Conservation (phyloP, 2,888 invertebrate species). For the Pachydiplax longipennis region DNA sequence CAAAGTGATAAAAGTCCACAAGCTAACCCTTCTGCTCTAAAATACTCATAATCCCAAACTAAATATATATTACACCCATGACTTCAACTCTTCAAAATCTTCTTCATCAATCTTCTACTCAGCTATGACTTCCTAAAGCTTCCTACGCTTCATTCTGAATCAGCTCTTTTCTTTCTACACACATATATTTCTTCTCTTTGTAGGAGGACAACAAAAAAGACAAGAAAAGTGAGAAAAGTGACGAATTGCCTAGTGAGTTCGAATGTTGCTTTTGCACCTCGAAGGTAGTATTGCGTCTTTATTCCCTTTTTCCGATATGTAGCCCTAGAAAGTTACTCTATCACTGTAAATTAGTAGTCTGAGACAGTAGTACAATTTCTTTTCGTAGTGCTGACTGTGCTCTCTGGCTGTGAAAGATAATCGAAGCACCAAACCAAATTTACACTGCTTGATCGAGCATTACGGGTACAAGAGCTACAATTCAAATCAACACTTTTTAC, state of each 20-base stretch:
- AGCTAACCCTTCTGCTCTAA: too few relatives aligned
- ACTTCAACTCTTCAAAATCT: not conserved
- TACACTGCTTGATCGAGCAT: slow-evolving; percentile 34
- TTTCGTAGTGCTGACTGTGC: slow-evolving; percentile 43
- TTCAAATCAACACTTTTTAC: not conserved
- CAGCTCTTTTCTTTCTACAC: slow-evolving; percentile 37
- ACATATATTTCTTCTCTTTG: slow-evolving; percentile 44
- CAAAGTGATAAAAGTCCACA: too few relatives aligned
- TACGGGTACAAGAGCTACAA: slow-evolving; percentile 30
- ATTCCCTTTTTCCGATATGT: slow-evolving; percentile 45
- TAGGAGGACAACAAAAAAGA: slow-evolving; percentile 54
- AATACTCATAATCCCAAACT: too few relatives aligned
- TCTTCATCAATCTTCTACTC: slow-evolving; percentile 34
- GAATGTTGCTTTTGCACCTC: slow-evolving; percentile 97
- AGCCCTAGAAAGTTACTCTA: slow-evolving; percentile 43
- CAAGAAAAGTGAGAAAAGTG: slow-evolving; percentile 70
- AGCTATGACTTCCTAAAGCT: slow-evolving; percentile 23
- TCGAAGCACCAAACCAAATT: slow-evolving; percentile 20
- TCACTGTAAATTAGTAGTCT: slow-evolving; percentile 43
- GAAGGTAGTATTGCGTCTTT: slow-evolving; percentile 71
- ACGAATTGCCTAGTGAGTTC: slow-evolving; percentile 93
- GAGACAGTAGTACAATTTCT: slow-evolving; percentile 37
- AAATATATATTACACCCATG: not conserved
- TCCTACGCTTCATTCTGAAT: slow-evolving; percentile 1
- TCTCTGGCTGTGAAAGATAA: slow-evolving; percentile 37